These are phyloP conservation scores for Andrena minutula DNA, from an alignment of 2,888 invertebrate species.

Conservation along the genomic window DNA sequence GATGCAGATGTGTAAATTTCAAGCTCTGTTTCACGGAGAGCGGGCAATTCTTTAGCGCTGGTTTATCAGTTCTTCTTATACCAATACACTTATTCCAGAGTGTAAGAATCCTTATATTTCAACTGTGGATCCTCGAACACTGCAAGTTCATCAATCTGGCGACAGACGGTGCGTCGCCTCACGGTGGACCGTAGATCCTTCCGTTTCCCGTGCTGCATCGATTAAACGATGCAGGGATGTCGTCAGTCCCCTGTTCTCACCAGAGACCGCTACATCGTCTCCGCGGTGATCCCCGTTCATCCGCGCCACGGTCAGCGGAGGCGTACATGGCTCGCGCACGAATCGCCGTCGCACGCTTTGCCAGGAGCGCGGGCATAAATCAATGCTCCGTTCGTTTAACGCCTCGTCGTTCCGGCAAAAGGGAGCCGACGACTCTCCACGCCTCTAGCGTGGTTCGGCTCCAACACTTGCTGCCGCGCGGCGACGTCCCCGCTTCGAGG, in stretches of 20 bases:
- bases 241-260: not conserved
- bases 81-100: not conserved
- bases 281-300: conserved; percentile 6
- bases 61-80: no score
- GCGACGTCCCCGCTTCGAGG: conserved; percentile 10
- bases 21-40: no score
- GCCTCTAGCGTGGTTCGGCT: conserved; percentile 37
- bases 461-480: conserved; percentile 23
- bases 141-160: not conserved
- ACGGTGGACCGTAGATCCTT: not conserved
- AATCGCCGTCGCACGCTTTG: conserved; percentile 25
- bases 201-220: not conserved
- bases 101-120: not conserved
- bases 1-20: no score
- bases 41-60: no score
- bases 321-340: conserved; percentile 28
- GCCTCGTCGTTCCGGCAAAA: conserved; percentile 61
- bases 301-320: conserved; percentile 59
- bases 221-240: not conserved
- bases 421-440: conserved; percentile 37
- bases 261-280: not conserved
- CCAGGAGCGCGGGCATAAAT: conserved; percentile 69
- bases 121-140: not conserved
- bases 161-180: not conserved
- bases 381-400: conserved; percentile 76